Conservation (phyloP, 2,797 vertebrate species). For the Lepidocolaptes lacrymiger region DNA sequence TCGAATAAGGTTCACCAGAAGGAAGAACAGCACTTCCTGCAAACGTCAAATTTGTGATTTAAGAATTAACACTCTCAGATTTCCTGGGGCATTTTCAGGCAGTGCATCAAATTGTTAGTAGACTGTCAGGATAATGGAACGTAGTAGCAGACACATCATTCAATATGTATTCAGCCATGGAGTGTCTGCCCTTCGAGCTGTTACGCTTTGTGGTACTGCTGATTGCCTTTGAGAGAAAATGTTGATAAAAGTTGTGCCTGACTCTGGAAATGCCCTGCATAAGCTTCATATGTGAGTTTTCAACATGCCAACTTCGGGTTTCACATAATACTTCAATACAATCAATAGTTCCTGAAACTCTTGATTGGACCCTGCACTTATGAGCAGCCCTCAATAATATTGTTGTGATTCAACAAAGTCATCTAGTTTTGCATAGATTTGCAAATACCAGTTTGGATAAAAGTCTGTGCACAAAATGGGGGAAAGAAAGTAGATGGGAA, state of each 20-base stretch:
- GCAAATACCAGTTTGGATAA: not conserved
- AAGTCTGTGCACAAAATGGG: not conserved
- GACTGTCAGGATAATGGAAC: not conserved
- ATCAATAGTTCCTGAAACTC: not conserved
- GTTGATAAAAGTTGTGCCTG: not conserved
- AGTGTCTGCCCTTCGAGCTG: not conserved
- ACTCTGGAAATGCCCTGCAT: not conserved
- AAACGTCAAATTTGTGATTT: slow-evolving; percentile 14
- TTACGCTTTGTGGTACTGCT: not conserved
- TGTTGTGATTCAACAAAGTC: not conserved
- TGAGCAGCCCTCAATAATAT: not conserved
- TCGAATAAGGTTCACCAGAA: slow-evolving; percentile 9
- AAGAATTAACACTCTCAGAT: slow-evolving; percentile 27
- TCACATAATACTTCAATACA: not conserved
- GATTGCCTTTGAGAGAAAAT: not conserved
- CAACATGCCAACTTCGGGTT: not conserved
- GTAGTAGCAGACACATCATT: not conserved
- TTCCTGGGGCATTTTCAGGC: not conserved
- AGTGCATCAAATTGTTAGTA: slow-evolving; percentile 3
- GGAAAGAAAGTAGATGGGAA: not conserved
- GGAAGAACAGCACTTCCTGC: not conserved
- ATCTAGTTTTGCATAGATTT: not conserved
- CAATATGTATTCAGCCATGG: not conserved
- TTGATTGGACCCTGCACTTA: not conserved
- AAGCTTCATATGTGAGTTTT: not conserved